Conservation (phyloP, 2,888 invertebrate genomes). For the Schizotus pectinicornis region DNA sequence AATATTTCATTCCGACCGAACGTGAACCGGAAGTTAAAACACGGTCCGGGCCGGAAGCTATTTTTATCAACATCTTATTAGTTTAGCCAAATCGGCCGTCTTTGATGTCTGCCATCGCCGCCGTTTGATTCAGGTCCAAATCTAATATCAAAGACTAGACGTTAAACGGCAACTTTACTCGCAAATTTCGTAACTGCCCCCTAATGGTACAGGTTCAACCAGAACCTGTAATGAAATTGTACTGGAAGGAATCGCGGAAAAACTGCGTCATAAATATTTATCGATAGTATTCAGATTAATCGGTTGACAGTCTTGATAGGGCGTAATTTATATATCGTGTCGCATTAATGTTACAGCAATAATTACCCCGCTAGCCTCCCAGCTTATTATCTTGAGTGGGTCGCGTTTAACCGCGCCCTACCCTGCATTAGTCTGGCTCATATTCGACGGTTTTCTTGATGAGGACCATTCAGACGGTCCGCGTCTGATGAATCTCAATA, state of each 20-base stretch:
- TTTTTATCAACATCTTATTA: slow-evolving; percentile 36
- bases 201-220: slow-evolving; percentile 20
- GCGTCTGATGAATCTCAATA: slow-evolving; percentile 21
- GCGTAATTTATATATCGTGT: slow-evolving; percentile 25
- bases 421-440: slow-evolving; percentile 23
- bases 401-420: slow-evolving; percentile 26
- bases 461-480: slow-evolving; percentile 1
- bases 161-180: too few relatives aligned
- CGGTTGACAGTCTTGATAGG: slow-evolving; percentile 24
- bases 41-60: slow-evolving; percentile 30
- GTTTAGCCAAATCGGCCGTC: slow-evolving; percentile 22
- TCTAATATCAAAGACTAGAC: too few relatives aligned
- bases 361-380: slow-evolving; percentile 26
- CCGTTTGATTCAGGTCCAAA: too few relatives aligned
- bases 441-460: slow-evolving; percentile 21
- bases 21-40: slow-evolving; percentile 35
- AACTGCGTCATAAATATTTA: slow-evolving; percentile 22
- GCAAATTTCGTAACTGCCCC: too few relatives aligned
- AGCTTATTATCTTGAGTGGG: slow-evolving; percentile 25
- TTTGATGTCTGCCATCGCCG: slow-evolving; percentile 6
- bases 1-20: slow-evolving; percentile 38
- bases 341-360: slow-evolving; percentile 27
- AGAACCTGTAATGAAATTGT: slow-evolving; percentile 23
- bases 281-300: slow-evolving; percentile 25
- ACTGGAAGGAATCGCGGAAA: slow-evolving; percentile 12